Evolutionary conservation across 1,140 invertebrate genomes (phyloP).

Genomic region (Dryas iulia): DNA sequence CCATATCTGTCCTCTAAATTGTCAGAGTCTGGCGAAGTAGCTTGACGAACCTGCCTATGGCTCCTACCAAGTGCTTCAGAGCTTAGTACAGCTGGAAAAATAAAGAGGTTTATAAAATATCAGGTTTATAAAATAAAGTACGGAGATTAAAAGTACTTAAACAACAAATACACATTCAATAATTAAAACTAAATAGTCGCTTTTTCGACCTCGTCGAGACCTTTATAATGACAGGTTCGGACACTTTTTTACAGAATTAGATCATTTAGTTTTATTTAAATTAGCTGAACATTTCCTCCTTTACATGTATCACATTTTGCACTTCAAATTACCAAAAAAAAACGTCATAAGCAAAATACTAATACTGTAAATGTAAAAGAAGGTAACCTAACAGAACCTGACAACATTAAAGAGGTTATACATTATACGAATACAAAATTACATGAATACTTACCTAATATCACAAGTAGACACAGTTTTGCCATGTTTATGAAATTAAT

Average conservation of each 20-base stretch:
- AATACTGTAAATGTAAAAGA: too few relatives aligned
- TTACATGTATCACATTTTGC: too few relatives aligned
- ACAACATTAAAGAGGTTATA: too few relatives aligned
- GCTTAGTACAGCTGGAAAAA: conserved; percentile 22
- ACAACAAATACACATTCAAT: too few relatives aligned
- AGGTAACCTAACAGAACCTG: too few relatives aligned
- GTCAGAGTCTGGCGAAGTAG: background rate
- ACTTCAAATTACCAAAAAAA: too few relatives aligned
- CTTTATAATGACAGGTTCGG: background rate
- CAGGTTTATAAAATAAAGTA: background rate
- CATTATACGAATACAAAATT: background rate
- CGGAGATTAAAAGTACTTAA: too few relatives aligned
- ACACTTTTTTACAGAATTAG: background rate
- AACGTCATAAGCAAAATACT: background rate
- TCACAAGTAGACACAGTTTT: conserved; percentile 26
- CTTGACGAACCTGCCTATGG: conserved; percentile 27
- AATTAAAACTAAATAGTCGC: background rate
- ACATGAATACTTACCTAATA: conserved; percentile 31
- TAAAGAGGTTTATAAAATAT: background rate
- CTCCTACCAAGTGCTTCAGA: conserved; percentile 22
- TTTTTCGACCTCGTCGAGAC: background rate
- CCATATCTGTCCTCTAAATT: conserved; percentile 53
- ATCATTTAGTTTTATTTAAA: background rate
- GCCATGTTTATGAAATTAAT: conserved; percentile 27
- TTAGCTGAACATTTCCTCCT: background rate